Base-by-base conservation (phyloP, 2,113 vertebrate species). In the Channa maculata region DNA sequence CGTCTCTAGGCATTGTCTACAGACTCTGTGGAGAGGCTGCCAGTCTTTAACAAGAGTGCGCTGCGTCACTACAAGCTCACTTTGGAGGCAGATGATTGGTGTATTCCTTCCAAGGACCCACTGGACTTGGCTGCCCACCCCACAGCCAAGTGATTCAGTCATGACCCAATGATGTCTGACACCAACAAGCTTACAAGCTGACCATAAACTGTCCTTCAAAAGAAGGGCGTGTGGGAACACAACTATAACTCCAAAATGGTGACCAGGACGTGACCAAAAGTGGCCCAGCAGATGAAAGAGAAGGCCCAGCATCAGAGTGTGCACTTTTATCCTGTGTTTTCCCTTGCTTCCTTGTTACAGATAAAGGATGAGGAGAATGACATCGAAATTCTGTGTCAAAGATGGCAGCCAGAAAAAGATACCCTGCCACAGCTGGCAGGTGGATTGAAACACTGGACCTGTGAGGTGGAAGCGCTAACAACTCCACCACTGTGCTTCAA, bases 41-140 rank as follows among this genome's bases (percentile, higher is more conserved):
- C 96, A 0, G 96, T 97, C 49, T 97, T 96, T 78, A 97, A 97
- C 92, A 96, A 96, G 90, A 96, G 96, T 0, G 95, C 96, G 0
- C 94, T 96, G 92, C 93, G 95, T 43, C 95, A 97, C 90, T 97
- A 97, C 86, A 96, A 96, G 83, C 82, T 94, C 69, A 96, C 83
- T 81, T 94, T 96, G 86, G 96, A 96, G 81, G 96, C 93, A 0
- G 96, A 96, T 0, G 96, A 97, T 80, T 97, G 96, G 96, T 95
- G 95, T 0, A 86, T 96, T 11, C 96, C 96, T 75, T 96, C 96
- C 67, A 96, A 94, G 0, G 95, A 96, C 69, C 96, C 96, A 4
- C 93, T 95, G 75, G 94, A 97, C 89, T 92, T 96, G 1, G 94
- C 95, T 12, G 88, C 93, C 0, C 93, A 95, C 89, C 93, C 94